Base-by-base conservation (phyloP, 2,113 vertebrate genomes). In the Pollachius pollachius region DNA sequence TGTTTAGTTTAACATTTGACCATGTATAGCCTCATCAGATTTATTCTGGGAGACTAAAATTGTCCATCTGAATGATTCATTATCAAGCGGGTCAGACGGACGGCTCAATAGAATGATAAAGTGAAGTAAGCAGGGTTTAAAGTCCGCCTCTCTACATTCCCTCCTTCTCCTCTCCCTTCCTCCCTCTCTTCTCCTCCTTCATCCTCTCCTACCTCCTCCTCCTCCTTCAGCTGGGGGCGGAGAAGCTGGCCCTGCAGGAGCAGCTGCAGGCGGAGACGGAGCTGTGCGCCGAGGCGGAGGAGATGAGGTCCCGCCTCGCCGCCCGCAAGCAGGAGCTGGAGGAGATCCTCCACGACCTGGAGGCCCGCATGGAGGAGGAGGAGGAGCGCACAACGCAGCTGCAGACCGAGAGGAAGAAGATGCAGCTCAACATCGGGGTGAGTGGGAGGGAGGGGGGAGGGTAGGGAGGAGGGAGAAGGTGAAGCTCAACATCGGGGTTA, bases 211-310 rank as follows among this genome's bases (percentile, higher is more conserved):
- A n/a, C n/a, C n/a, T 19, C 58, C 52, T 70, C 4, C 21, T 62
- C 3, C 59, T 8, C 15, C 54, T 64, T 5, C 65, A 99, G 97
- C 83, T 99, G 41, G 81, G 84, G 77, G 90, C 93, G 0, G 97
- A 99, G 92, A 99, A 99, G 88, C 37, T 94, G 89, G 96, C 97
- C 71, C 92, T 99, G 41, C 97, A 99, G 87, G 97, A 99, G 88
- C 97, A 99, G 89, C 92, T 99, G 21, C 97, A 99, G 88, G 97
- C 97, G 0, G 97, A 99, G 82, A 98, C 95, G 0, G 97, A 99
- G 27, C 94, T 99, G 41, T 99, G 96, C 6, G 96, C 96, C 0
- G 97, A 99, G 85, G 96, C 97, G 0, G 97, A 99, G 84, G 97
- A 99, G 91, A 98, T 99, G 87, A 93, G 97, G 73, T 91, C 94